Evolutionary conservation across 2,113 vertebrate species (phyloP).

Genomic region (Promerops cafer): DNA sequence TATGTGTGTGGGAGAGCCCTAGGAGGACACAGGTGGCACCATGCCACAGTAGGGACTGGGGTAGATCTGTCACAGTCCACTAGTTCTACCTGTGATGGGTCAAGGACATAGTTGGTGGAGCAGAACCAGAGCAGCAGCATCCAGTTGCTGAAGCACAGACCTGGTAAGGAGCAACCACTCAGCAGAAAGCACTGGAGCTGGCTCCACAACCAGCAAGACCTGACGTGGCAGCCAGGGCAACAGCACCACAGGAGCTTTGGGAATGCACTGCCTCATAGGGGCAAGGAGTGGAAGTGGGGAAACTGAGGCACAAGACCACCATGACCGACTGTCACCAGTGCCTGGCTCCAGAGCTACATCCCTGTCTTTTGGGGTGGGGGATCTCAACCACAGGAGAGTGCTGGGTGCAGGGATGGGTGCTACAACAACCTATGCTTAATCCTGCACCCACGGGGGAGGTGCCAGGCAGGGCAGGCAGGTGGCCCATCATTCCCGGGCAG

Average conservation of each 20-base stretch:
- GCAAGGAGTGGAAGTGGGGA: background rate
- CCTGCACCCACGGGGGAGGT: fast-evolving
- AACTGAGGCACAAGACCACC: background rate
- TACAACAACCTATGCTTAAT: background rate
- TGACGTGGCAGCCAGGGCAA: background rate
- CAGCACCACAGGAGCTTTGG: background rate
- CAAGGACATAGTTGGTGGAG: background rate
- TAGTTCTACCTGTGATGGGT: background rate
- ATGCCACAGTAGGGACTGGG: background rate
- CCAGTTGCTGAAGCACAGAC: fast-evolving
- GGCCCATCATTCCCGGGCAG: fast-evolving
- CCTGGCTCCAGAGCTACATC: background rate
- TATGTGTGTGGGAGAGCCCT: fast-evolving
- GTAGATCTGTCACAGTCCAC: background rate
- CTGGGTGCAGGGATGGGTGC: background rate
- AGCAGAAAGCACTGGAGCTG: background rate
- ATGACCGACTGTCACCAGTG: fast-evolving
- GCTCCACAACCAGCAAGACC: fast-evolving
- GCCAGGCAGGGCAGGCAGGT: background rate
- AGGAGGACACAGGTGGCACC: background rate
- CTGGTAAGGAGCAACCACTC: fast-evolving
- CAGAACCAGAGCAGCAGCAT: background rate
- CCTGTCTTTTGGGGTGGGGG: fast-evolving
- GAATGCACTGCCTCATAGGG: fast-evolving
- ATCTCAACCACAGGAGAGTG: background rate